Evolutionary conservation across 2,888 invertebrate species (phyloP).

Genomic region (Diplolepis rosae): DNA sequence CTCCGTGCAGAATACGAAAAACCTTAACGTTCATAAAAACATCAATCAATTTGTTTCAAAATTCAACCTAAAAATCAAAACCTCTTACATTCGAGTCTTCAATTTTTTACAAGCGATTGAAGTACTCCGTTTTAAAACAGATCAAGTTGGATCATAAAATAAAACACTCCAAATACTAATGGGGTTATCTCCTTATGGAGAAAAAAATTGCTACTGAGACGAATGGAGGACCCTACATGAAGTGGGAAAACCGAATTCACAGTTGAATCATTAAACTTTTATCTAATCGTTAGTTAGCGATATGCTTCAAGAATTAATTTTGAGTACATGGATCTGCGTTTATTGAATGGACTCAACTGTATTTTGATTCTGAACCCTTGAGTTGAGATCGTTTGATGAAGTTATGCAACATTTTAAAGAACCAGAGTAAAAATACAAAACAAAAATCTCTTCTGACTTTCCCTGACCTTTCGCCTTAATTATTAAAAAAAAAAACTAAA

Average conservation of each 20-base stretch:
- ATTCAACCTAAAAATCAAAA: too few relatives aligned
- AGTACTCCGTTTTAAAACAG: not conserved
- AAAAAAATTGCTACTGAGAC: not conserved
- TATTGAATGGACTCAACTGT: slow-evolving; percentile 25
- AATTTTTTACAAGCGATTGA: too few relatives aligned
- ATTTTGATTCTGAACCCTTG: slow-evolving; percentile 25
- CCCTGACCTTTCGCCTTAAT: too few relatives aligned
- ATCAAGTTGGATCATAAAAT: not conserved
- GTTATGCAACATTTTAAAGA: not conserved
- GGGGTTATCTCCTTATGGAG: not conserved
- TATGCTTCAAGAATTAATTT: slow-evolving; percentile 23
- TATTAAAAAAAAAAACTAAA: too few relatives aligned
- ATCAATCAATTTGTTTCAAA: too few relatives aligned
- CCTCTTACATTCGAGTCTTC: not conserved
- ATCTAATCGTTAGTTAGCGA: slow-evolving; percentile 21
- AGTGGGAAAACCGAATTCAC: slow-evolving; percentile 15
- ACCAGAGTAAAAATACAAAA: too few relatives aligned
- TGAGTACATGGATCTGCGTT: slow-evolving; percentile 27
- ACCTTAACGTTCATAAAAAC: too few relatives aligned
- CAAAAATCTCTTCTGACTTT: too few relatives aligned
- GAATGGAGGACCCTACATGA: not conserved
- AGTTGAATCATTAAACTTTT: slow-evolving; percentile 7
- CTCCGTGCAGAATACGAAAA: too few relatives aligned
- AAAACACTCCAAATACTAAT: not conserved
- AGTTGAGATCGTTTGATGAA: not conserved